phyloP scores from a whole-genome alignment of 2,888 invertebrate species.

The Catocala fraxini region DNA sequence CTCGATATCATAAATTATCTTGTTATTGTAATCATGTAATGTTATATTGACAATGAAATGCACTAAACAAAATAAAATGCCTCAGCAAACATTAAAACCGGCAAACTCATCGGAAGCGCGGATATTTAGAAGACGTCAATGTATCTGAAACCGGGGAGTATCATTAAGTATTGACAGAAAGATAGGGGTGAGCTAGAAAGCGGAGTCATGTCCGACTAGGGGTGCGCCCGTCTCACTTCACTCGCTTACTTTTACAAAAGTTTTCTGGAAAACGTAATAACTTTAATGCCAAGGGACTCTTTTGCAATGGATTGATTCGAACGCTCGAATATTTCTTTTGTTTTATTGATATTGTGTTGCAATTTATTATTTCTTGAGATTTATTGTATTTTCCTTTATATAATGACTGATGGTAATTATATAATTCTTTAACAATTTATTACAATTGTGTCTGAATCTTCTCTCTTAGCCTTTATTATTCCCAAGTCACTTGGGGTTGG shows the following conservation, averaged over 20 bases:
- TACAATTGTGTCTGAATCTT: too few species aligned
- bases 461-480: too few species aligned
- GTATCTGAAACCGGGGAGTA: conserved; percentile 54
- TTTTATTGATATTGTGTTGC: too few species aligned
- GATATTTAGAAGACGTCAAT: conserved; percentile 47
- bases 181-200: conserved; percentile 54
- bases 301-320: conserved; percentile 9
- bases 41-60: not conserved
- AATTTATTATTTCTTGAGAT: too few species aligned
- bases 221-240: conserved; percentile 30
- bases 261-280: conserved; percentile 25
- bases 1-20: too few species aligned
- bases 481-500: too few species aligned
- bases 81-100: conserved; percentile 14
- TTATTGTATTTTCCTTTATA: too few species aligned
- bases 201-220: conserved; percentile 65
- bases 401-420: too few species aligned
- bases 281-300: not conserved
- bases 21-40: too few species aligned
- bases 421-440: too few species aligned
- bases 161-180: conserved; percentile 65
- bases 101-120: conserved; percentile 37
- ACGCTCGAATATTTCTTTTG: not conserved
- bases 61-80: conserved; percentile 11
- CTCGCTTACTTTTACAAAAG: conserved; percentile 35